Evolutionary conservation across 37 sponge, comb jelly and placozoan species (phyloP).

Genomic region (Aplysina aerophoba): DNA sequence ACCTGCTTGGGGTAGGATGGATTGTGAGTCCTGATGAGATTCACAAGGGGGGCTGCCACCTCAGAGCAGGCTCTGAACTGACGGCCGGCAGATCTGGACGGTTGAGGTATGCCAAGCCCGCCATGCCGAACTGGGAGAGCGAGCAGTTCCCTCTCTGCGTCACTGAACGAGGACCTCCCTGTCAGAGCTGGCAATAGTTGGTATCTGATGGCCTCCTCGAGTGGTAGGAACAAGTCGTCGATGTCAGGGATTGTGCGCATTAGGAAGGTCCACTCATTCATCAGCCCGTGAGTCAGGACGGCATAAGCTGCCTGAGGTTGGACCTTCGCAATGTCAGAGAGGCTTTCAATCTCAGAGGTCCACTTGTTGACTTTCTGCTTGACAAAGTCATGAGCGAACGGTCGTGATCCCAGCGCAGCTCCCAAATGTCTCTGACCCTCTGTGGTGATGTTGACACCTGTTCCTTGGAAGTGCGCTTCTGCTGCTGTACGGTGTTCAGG

Average conservation of each 20-base stretch:
- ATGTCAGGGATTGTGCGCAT: background rate
- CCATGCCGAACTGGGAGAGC: constrained; percentile 21
- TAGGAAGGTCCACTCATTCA: constrained; percentile 7
- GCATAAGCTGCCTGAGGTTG: constrained; percentile 25
- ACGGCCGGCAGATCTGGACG: background rate
- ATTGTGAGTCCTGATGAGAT: background rate
- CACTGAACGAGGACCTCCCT: background rate
- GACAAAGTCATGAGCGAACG: background rate
- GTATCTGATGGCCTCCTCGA: constrained; percentile 6
- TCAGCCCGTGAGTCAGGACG: constrained; percentile 6
- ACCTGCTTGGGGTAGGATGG: background rate
- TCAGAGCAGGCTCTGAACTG: background rate
- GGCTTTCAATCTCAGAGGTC: background rate
- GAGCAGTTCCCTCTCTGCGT: constrained; percentile 9
- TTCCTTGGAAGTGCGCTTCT: constrained; percentile 26
- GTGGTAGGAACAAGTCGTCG: background rate
- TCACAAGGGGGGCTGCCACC: background rate
- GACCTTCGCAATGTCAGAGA: constrained; percentile 1
- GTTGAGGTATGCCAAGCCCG: constrained; percentile 8
- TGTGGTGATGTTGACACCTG: constrained; percentile 16
- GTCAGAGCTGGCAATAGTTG: background rate
- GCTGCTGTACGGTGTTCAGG: too few relatives aligned
- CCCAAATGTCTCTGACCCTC: constrained; percentile 8
- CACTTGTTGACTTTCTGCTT: background rate
- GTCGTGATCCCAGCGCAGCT: background rate